Percentiles rank a stretch among this genome's conserved stretches.
Conservation (phyloP, 2,888 invertebrate species). For the Synanthedon formicaeformis region DNA sequence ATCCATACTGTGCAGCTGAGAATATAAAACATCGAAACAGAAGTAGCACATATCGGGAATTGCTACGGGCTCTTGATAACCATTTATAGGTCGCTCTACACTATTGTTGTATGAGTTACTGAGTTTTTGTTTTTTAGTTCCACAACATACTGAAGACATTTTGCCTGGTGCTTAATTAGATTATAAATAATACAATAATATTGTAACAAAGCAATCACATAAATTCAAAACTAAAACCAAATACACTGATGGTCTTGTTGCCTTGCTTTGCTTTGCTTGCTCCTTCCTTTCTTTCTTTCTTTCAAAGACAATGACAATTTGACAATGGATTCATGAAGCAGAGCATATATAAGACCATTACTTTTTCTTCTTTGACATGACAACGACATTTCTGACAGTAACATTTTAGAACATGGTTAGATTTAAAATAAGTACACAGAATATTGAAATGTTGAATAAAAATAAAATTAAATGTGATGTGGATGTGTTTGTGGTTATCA, state of each 20-base stretch:
- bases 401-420: no score
- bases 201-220: slow-evolving; percentile 31
- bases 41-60: slow-evolving; percentile 98
- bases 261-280: no score
- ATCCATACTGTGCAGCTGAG: slow-evolving; percentile 92
- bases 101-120: slow-evolving; percentile 74
- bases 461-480: no score
- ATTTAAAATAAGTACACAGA: no score
- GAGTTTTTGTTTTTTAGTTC: slow-evolving; percentile 91
- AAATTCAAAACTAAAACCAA: slow-evolving; percentile 35
- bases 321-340: no score
- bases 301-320: no score
- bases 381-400: no score
- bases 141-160: slow-evolving; percentile 93
- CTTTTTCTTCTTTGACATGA: no score
- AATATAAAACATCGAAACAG: slow-evolving; percentile 98
- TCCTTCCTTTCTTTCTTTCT: no score
- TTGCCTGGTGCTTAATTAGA: slow-evolving; percentile 27
- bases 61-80: slow-evolving; percentile 75
- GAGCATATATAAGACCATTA: no score
- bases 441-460: no score
- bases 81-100: slow-evolving; percentile 71
- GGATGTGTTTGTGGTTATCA: no score
- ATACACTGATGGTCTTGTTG: slow-evolving; percentile 11
- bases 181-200: slow-evolving; percentile 19